These are phyloP conservation scores for Mugil cephalus DNA, from an alignment of 2,113 vertebrate species.

Conservation along the genomic window DNA sequence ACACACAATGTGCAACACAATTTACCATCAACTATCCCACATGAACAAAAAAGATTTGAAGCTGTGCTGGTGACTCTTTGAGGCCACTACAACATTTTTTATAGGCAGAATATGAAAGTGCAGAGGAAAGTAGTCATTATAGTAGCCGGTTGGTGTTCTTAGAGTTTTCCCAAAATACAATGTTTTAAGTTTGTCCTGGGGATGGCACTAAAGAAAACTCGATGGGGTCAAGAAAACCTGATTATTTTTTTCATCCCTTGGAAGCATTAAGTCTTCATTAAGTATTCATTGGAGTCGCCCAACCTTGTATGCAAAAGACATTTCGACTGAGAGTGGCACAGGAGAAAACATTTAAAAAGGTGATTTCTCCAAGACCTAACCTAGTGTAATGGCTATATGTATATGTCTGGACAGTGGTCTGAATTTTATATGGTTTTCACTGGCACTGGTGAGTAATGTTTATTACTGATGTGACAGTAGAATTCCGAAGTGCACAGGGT, in stretches of 20 bases:
- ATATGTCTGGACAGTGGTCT: no score
- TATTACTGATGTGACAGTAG: no score
- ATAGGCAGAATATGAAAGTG: neutral
- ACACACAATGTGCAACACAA: constrained; percentile 3
- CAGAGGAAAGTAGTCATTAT: neutral
- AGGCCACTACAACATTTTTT: neutral
- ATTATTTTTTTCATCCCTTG: neutral
- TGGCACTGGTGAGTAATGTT: no score
- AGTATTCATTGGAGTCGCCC: no score
- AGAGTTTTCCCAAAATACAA: neutral
- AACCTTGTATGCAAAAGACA: no score
- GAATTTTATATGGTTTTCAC: no score
- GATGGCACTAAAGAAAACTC: neutral
- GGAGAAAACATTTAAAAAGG: no score
- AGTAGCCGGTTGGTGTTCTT: neutral
- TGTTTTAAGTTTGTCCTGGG: neutral
- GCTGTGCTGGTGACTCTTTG: neutral
- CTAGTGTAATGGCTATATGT: no score
- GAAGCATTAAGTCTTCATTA: no score
- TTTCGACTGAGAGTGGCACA: no score
- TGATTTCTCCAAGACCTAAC: no score
- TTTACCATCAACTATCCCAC: constrained; percentile 13
- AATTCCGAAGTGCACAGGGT: no score
- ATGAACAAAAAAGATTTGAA: neutral
- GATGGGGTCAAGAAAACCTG: neutral